Evolutionary conservation across 2,888 invertebrate genomes (phyloP), one percentile per base, ranked within the genome.

Genomic region (Bembecia ichneumoniformis): DNA sequence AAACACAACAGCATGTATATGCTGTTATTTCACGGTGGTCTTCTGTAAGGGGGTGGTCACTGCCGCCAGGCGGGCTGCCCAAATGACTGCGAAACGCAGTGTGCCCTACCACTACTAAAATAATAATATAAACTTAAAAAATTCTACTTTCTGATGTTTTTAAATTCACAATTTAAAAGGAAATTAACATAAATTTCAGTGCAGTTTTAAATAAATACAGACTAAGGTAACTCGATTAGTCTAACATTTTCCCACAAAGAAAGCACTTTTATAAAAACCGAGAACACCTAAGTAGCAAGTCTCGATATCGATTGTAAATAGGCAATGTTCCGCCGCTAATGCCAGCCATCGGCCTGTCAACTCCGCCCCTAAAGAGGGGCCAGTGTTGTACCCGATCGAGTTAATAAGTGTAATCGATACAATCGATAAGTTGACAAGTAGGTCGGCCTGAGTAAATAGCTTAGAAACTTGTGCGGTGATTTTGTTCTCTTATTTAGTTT

Each of bases 401-500:
- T 51, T 71, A 71, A 71, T 72, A 66, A 62, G 66, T 60, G 70
- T 67, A 67, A 73, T 73, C 71, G 64, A 68, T 66, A 63, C 49
- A 46, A 50, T 57, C 62, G 65, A 68, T 68, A 68, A 59, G 58
- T 61, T 60, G 71, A 69, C 62, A 71, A 71, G 60, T 66, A 62
- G 71, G 66, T 58, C 64, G 55, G 57, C 47, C 49, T 48, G 55
- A 57, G 55, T 55, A 54, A 46, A 46, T 44, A 44, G 11, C 16
- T 44, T 44, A 15, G 44, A 44, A 44, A 44, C 44, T n/a, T 5
- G 50, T 58, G 55, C 52, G 49, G 51, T 54, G 57, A 60, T 62
- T 59, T 55, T 52, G 55, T 55, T 49, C 49, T 47, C 48, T 49
- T 59, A 60, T 58, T 59, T 54, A 40, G 36, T 40, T 40, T 40